Conservation (phyloP, 2,888 invertebrate species). For the Athrips mouffetella region DNA sequence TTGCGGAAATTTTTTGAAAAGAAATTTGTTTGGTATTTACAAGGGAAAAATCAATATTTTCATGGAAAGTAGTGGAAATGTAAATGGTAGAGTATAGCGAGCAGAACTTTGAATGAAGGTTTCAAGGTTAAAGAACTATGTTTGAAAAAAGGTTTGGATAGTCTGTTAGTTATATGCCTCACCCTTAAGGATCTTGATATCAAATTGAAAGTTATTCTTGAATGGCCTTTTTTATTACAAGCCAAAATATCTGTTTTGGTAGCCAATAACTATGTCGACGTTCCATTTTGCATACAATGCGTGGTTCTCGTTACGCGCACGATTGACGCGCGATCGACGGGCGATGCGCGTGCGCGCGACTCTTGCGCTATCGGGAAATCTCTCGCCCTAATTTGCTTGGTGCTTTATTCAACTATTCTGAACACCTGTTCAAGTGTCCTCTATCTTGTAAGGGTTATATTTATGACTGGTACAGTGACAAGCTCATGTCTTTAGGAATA, state of each 20-base stretch:
- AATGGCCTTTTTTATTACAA: background rate
- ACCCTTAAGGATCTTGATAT: too few relatives aligned
- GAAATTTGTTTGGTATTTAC: constrained; percentile 31
- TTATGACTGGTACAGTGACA: constrained; percentile 1
- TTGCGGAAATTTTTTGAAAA: constrained; percentile 62
- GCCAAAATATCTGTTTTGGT: constrained; percentile 12
- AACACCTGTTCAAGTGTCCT: constrained; percentile 14
- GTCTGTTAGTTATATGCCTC: too few relatives aligned
- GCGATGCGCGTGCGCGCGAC: constrained; percentile 35
- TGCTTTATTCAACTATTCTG: constrained; percentile 18
- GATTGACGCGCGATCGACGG: constrained; percentile 32
- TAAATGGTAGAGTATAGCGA: too few relatives aligned
- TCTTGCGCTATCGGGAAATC: constrained; percentile 40
- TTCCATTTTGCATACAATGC: constrained; percentile 27
- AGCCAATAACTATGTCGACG: constrained; percentile 22
- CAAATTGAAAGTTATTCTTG: too few relatives aligned
- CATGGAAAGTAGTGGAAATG: background rate
- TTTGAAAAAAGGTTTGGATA: too few relatives aligned
- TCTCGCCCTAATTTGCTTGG: constrained; percentile 53
- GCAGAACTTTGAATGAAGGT: too few relatives aligned
- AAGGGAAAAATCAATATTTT: background rate
- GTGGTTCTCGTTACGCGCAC: constrained; percentile 35
- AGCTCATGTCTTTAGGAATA: background rate
- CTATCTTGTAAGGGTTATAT: background rate
- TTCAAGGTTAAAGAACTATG: too few relatives aligned